Conservation (phyloP, 2,888 invertebrate species). For the Panzeria rudis region DNA sequence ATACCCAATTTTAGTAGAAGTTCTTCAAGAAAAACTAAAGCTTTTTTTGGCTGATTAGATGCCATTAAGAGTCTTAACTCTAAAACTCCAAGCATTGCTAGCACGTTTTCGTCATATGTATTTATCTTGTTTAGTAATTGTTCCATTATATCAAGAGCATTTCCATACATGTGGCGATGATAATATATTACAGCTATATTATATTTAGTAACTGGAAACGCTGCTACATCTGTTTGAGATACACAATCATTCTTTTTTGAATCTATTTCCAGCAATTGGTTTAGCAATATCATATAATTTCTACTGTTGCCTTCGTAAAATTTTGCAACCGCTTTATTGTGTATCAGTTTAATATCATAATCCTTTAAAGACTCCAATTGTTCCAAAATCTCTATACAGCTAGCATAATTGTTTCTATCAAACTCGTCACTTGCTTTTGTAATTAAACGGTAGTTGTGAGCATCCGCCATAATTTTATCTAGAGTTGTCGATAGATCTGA, state of each 20-base stretch:
- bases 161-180: slow-evolving; percentile 81
- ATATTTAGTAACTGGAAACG: slow-evolving; percentile 77
- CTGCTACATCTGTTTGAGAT: slow-evolving; percentile 41
- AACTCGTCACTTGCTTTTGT: slow-evolving; percentile 81
- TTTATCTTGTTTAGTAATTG: slow-evolving; percentile 79
- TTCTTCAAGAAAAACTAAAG: slow-evolving; percentile 80
- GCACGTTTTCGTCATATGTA: slow-evolving; percentile 79
- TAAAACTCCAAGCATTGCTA: slow-evolving; percentile 80
- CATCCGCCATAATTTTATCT: slow-evolving; percentile 56
- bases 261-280: slow-evolving; percentile 77
- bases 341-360: slow-evolving; percentile 81
- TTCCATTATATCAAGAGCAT: slow-evolving; percentile 79
- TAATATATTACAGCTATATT: slow-evolving; percentile 82
- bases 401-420: slow-evolving; percentile 79
- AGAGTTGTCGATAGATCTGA: background rate
- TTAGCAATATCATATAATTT: slow-evolving; percentile 89
- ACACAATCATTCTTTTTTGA: slow-evolving; percentile 57
- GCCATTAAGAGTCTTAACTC: slow-evolving; percentile 80
- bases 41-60: slow-evolving; percentile 82
- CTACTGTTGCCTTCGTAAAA: slow-evolving; percentile 90
- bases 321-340: slow-evolving; percentile 93
- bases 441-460: slow-evolving; percentile 80
- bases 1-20: slow-evolving; percentile 78
- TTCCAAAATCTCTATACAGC: slow-evolving; percentile 79
- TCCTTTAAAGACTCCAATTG: slow-evolving; percentile 79